phyloP scores from a whole-genome alignment of 2,797 vertebrate genomes.

The Molossus alvarezi region DNA sequence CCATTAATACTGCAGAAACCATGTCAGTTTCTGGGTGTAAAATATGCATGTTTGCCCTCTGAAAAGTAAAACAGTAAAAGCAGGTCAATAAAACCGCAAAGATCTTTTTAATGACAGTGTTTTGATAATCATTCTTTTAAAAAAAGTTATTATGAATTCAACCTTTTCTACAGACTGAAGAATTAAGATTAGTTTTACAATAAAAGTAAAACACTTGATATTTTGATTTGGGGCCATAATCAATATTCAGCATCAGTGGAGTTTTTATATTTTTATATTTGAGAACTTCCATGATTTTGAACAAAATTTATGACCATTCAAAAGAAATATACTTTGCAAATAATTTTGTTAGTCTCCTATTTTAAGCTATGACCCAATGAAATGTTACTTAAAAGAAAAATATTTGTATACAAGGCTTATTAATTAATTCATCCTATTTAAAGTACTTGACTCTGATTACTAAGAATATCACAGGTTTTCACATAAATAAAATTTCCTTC shows the following conservation, averaged over 20 bases:
- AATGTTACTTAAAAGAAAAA: conserved; percentile 55
- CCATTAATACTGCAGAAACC: conserved; percentile 41
- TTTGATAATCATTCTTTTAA: conserved; percentile 12
- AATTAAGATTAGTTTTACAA: conserved; percentile 25
- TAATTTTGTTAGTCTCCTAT: conserved; percentile 30
- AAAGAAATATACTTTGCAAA: conserved; percentile 61
- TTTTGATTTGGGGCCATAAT: neutral
- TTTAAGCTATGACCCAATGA: conserved; percentile 1
- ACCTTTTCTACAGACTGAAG: neutral
- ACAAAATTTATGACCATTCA: neutral
- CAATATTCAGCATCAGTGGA: neutral
- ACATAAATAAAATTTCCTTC: conserved; percentile 36
- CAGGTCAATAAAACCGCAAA: conserved; percentile 45
- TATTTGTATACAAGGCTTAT: conserved; percentile 20
- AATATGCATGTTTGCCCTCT: conserved; percentile 2
- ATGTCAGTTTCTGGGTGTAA: conserved; percentile 42
- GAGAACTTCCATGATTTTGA: conserved; percentile 32
- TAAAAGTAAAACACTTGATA: neutral
- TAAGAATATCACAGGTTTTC: conserved; percentile 55
- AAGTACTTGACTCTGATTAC: conserved; percentile 28
- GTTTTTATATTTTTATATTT: conserved; percentile 53
- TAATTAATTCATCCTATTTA: conserved; percentile 33
- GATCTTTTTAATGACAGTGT: neutral
- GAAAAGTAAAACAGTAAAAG: conserved; percentile 43
- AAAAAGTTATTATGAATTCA: neutral